Conservation (phyloP, 1,140 invertebrate genomes). For the Pollicipes pollicipes region DNA sequence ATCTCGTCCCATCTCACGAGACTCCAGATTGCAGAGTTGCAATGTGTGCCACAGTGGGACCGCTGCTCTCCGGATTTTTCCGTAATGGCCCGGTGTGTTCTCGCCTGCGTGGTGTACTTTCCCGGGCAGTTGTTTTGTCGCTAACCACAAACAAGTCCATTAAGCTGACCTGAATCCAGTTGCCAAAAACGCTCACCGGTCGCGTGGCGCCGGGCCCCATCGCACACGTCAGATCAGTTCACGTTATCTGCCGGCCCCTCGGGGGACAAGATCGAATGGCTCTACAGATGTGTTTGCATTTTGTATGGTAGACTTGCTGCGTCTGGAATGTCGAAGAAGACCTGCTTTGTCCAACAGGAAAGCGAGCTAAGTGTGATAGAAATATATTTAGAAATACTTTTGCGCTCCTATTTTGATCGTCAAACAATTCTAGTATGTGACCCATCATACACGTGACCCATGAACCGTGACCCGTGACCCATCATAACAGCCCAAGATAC, state of each 20-base stretch:
- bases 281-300: background rate
- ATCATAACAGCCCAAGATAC: too few species aligned
- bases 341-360: too few species aligned
- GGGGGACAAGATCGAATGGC: background rate
- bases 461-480: too few species aligned
- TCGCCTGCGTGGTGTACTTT: background rate
- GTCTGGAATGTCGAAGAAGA: too few species aligned
- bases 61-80: background rate
- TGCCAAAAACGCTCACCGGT: background rate
- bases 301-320: background rate
- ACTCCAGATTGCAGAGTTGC: too few species aligned
- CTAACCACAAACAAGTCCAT: background rate
- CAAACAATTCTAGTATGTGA: too few species aligned
- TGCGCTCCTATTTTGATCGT: too few species aligned
- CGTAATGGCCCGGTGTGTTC: background rate
- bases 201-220: background rate
- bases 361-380: too few species aligned
- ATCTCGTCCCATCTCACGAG: too few species aligned
- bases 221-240: background rate
- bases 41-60: too few species aligned
- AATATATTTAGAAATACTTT: too few species aligned
- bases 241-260: background rate
- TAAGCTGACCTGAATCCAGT: background rate
- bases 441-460: too few species aligned
- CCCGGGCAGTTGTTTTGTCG: background rate